Base-by-base conservation (phyloP, 2,113 vertebrate genomes). In the Odontophorus gujanensis region DNA sequence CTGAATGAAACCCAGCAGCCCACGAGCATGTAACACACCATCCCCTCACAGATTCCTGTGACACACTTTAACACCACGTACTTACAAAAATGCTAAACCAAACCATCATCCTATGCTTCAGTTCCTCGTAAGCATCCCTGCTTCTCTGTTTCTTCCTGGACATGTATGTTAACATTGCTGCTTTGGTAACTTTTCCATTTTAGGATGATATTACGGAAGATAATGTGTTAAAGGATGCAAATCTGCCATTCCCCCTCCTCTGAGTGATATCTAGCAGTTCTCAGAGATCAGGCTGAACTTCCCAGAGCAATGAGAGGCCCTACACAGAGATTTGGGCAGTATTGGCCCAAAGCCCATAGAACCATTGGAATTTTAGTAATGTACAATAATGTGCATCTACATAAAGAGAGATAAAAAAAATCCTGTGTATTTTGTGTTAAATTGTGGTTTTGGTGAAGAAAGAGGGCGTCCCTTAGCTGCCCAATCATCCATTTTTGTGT, bases 1-100 rank as follows among this genome's bases (percentile, higher is more conserved):
- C 72, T 89, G 92, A 95, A 93, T 75, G 89, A 93, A 95, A 80
- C 69, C 91, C 85, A 58, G 48, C 7, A 91, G 43, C 19, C 7
- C 55, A 58, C 90, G 88, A 79, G 55, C 53, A 59, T 15, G 76
- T 87, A 91, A 82, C 59, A 76, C 38, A 34, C 14, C 61, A 48
- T 78, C 61, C 59, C 83, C 80, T 95, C 71, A 69, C 76, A 96
- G 74, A 84, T 74, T 91, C 72, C 63, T 53, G 13, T 62, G 50
- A 47, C 61, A 61, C 36, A 43, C 11, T 82, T 66, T 77, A 91
- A 83, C 48, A 79, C 13, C 51, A 58, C 89, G 45, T 47, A 82
- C 85, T 85, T 80, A 48, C 13, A 77, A 58, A 96, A 95, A 77
- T 62, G 40, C 81, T 82, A 42, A 34, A 24, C 42, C 62, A 89